phyloP scores from a whole-genome alignment of 2,888 invertebrate species.

The Glaucopsyche alexis region DNA sequence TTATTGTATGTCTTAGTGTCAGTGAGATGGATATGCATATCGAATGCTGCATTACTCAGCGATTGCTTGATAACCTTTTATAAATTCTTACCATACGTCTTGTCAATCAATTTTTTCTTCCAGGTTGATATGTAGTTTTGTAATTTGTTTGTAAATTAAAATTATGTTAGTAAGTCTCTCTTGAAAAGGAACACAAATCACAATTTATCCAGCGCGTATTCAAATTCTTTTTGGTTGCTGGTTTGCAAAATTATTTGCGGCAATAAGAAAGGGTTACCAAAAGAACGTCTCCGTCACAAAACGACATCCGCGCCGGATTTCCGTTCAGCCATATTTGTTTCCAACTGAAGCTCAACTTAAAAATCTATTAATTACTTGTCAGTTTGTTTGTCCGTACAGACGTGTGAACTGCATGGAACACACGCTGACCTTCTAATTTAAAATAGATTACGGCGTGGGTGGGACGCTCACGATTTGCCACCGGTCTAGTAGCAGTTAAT shows the following conservation, averaged over 20 bases:
- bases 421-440: conserved; percentile 71
- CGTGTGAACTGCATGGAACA: conserved; percentile 47
- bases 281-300: neutral
- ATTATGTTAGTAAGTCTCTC: too few species aligned
- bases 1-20: neutral
- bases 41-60: conserved; percentile 7
- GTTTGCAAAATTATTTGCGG: conserved; percentile 3
- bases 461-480: conserved; percentile 4
- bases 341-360: neutral
- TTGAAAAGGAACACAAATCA: too few species aligned
- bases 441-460: conserved; percentile 59
- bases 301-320: conserved; percentile 5
- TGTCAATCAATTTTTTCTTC: neutral
- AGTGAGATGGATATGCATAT: neutral
- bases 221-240: neutral
- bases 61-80: conserved; percentile 9
- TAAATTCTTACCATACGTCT: neutral
- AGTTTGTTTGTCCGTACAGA: conserved; percentile 31
- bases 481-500: neutral
- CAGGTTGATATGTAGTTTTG: too few species aligned
- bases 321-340: neutral
- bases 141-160: too few species aligned
- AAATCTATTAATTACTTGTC: neutral
- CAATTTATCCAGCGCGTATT: neutral
- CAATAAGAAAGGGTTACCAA: neutral